Evolutionary conservation across 1,140 invertebrate genomes (phyloP).

Genomic region (Cotesia glomerata): DNA sequence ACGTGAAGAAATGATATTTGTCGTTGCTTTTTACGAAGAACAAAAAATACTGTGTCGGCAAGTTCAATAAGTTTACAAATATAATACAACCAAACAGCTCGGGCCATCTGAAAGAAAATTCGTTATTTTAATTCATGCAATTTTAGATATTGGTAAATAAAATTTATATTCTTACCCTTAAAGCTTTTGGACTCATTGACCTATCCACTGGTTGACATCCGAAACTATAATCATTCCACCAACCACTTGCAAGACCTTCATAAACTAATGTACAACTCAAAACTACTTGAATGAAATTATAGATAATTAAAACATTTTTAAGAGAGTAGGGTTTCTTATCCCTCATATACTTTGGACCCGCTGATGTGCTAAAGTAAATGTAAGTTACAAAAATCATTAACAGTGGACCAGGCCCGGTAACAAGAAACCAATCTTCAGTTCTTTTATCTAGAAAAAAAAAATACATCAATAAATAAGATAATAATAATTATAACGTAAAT

Average conservation of each 20-base stretch:
- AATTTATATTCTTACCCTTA: conserved; percentile 69
- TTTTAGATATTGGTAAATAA: background rate
- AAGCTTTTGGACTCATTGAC: conserved; percentile 72
- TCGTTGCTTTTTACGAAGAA: conserved; percentile 78
- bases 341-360: conserved; percentile 84
- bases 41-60: conserved; percentile 80
- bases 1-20: conserved; percentile 80
- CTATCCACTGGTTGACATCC: conserved; percentile 86
- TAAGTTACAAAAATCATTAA: conserved; percentile 76
- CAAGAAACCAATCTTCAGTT: conserved; percentile 84
- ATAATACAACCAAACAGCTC: conserved; percentile 61
- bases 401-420: conserved; percentile 80
- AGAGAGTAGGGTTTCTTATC: conserved; percentile 83
- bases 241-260: conserved; percentile 71
- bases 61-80: conserved; percentile 70
- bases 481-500: background rate
- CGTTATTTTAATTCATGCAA: background rate
- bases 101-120: conserved; percentile 54
- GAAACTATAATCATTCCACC: conserved; percentile 77
- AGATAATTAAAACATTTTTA: conserved; percentile 76
- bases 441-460: conserved; percentile 74
- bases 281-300: conserved; percentile 81
- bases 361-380: conserved; percentile 76
- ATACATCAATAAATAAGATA: background rate
- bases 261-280: conserved; percentile 75